Conservation (phyloP, 1,140 invertebrate species). For the Drosophila mayri region DNA sequence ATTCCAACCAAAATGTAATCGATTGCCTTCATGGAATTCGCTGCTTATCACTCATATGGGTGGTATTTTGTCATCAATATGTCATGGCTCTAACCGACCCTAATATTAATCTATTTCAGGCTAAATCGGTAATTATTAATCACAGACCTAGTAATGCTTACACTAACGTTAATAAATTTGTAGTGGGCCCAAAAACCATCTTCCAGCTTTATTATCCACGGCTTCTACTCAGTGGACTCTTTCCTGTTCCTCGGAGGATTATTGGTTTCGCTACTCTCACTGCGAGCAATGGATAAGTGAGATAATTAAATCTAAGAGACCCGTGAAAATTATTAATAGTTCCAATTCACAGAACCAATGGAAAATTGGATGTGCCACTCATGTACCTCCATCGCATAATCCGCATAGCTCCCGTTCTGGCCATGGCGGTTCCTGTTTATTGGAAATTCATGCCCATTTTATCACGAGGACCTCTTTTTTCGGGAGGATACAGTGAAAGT, state of each 20-base stretch:
- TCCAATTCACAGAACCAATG: constrained; percentile 26
- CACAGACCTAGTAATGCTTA: background rate
- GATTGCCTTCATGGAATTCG: constrained; percentile 86
- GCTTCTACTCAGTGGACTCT: constrained; percentile 88
- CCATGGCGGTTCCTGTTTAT: background rate
- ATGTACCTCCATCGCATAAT: constrained; percentile 66
- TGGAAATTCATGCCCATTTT: background rate
- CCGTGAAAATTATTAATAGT: no score
- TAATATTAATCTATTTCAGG: constrained; percentile 50
- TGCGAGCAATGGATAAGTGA: constrained; percentile 88
- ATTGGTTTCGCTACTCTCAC: constrained; percentile 87
- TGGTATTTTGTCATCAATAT: constrained; percentile 87
- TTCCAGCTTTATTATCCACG: constrained; percentile 86
- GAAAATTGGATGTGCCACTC: constrained; percentile 59
- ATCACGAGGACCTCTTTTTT: constrained; percentile 38
- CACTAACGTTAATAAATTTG: background rate
- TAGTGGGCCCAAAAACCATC: constrained; percentile 84
- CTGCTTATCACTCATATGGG: constrained; percentile 87
- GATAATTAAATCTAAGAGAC: no score
- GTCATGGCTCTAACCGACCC: constrained; percentile 47
- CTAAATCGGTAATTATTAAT: constrained; percentile 9
- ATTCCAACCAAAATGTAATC: constrained; percentile 56
- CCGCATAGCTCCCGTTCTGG: constrained; percentile 46
- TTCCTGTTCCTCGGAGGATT: constrained; percentile 89
- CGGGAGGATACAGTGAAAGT: constrained; percentile 11